Percentiles rank a stretch among this genome's conserved stretches.
Evolutionary conservation across 1,140 invertebrate species (phyloP).

Genomic region (Patella vulgata): DNA sequence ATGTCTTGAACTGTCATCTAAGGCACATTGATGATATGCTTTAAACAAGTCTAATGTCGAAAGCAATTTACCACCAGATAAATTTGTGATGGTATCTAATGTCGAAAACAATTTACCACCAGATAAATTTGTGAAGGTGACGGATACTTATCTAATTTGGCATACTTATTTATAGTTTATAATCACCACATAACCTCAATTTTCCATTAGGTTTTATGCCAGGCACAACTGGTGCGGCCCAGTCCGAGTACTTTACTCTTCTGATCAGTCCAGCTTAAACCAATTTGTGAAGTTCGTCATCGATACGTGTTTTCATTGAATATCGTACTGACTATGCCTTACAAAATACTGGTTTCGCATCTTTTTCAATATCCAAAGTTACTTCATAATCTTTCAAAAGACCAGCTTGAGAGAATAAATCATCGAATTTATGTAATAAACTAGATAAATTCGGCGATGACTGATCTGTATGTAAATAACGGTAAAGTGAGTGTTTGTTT

Average conservation of each 20-base stretch:
- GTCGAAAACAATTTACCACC: too few relatives aligned
- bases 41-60: constrained; percentile 58
- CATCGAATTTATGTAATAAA: not conserved
- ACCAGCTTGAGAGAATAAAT: not conserved
- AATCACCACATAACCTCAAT: not conserved
- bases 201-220: not conserved
- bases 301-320: not conserved
- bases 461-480: too few relatives aligned
- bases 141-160: constrained; percentile 1
- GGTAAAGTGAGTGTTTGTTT: too few relatives aligned
- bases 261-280: too few relatives aligned
- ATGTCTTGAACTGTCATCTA: constrained; percentile 34
- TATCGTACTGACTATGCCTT: not conserved
- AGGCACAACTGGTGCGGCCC: not conserved
- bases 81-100: constrained; percentile 23
- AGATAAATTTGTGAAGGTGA: not conserved
- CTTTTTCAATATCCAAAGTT: not conserved
- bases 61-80: too few relatives aligned
- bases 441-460: too few relatives aligned
- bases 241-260: too few relatives aligned
- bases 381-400: not conserved
- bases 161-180: not conserved
- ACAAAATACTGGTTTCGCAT: not conserved
- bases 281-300: not conserved
- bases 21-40: constrained; percentile 49